Evolutionary conservation across 2,797 vertebrate species (phyloP).

Genomic region (Eospalax fontanierii): DNA sequence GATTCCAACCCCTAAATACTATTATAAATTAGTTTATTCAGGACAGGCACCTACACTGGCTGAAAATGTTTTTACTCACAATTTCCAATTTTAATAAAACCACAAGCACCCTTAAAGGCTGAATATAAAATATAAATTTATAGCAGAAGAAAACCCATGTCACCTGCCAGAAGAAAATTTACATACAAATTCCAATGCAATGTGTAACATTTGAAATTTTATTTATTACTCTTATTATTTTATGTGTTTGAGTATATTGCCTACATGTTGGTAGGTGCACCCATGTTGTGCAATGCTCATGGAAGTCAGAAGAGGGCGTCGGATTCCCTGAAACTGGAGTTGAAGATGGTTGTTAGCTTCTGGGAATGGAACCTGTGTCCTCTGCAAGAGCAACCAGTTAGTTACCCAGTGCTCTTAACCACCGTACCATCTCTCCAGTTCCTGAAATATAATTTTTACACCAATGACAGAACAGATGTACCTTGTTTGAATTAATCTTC

Average conservation of each 20-base stretch:
- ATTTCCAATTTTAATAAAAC: slow-evolving; percentile 67
- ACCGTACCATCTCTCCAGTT: too few relatives aligned
- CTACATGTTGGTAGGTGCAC: too few relatives aligned
- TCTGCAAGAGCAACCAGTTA: too few relatives aligned
- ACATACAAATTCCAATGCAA: slow-evolving; percentile 19
- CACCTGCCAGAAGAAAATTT: slow-evolving; percentile 38
- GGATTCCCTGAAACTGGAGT: too few relatives aligned
- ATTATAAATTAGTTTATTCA: slow-evolving; percentile 43
- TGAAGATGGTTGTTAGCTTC: too few relatives aligned
- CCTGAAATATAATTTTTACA: neutral
- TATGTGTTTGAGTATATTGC: too few relatives aligned
- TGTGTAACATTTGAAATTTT: slow-evolving; percentile 44
- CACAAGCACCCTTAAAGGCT: neutral
- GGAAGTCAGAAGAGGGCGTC: too few relatives aligned
- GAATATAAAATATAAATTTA: slow-evolving; percentile 47
- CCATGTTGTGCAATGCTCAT: too few relatives aligned
- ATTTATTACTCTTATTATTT: neutral
- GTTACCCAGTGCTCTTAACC: too few relatives aligned
- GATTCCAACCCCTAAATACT: neutral
- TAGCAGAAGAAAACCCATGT: slow-evolving; percentile 65
- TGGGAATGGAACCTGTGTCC: too few relatives aligned
- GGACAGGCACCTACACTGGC: neutral
- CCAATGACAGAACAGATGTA: neutral
- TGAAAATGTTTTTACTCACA: slow-evolving; percentile 63
- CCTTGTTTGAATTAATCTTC: slow-evolving; percentile 25